These are phyloP conservation scores for Choristoneura fumiferana DNA, from an alignment of 1,140 invertebrate genomes.

Conservation along the genomic window DNA sequence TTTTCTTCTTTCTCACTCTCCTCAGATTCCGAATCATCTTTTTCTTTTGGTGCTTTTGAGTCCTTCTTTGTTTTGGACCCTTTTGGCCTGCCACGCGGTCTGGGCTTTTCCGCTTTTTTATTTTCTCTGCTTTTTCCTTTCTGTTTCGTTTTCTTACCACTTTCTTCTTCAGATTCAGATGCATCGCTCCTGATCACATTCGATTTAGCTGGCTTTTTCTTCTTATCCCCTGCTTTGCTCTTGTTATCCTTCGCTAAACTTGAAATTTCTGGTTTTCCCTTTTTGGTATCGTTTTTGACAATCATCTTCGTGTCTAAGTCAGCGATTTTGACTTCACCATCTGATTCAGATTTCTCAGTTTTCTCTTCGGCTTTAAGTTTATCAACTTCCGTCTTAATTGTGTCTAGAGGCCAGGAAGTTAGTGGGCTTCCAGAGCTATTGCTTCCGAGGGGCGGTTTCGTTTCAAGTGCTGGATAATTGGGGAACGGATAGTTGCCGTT, in stretches of 20 bases:
- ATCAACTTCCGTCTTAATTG: constrained; percentile 67
- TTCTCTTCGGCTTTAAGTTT: constrained; percentile 71
- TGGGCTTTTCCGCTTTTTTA: constrained; percentile 56
- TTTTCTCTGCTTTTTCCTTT: constrained; percentile 55
- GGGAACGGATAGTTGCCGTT: constrained; percentile 42
- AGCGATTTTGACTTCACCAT: constrained; percentile 78
- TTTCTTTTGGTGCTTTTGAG: constrained; percentile 65
- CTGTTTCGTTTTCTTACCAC: constrained; percentile 46
- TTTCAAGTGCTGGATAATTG: constrained; percentile 52
- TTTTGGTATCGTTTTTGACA: constrained; percentile 76
- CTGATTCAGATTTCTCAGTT: constrained; percentile 74
- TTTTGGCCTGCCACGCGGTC: constrained; percentile 56
- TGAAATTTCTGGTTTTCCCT: constrained; percentile 23
- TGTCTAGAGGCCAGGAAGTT: constrained; percentile 65
- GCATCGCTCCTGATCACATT: constrained; percentile 43
- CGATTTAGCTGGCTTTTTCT: constrained; percentile 33
- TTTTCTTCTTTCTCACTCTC: constrained; percentile 80
- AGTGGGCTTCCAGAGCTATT: constrained; percentile 58
- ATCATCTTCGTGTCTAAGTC: constrained; percentile 81
- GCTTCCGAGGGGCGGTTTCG: constrained; percentile 60
- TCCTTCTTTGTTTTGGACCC: constrained; percentile 61
- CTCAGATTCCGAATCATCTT: constrained; percentile 63
- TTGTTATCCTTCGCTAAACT: constrained; percentile 24
- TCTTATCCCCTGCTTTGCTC: constrained; percentile 36
- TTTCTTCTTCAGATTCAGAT: constrained; percentile 52